Percentiles rank a stretch among this genome's conserved stretches.
Conservation (phyloP, 2,113 vertebrate genomes). For the Dipodomys stephensi region DNA sequence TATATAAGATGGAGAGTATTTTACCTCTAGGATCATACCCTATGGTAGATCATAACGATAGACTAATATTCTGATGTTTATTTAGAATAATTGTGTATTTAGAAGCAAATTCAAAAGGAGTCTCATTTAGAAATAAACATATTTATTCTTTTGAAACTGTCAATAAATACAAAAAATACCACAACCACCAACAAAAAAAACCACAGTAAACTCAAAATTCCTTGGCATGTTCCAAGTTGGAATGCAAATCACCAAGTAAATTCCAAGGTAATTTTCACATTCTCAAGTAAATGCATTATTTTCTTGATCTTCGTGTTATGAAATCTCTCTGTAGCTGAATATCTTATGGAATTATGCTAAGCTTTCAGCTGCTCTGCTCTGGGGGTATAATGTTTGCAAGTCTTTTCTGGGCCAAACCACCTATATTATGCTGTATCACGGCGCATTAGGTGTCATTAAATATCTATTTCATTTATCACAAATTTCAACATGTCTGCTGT, state of each 20-base stretch:
- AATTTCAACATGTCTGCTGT: constrained; percentile 57
- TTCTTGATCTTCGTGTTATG: constrained; percentile 75
- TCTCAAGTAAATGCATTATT: constrained; percentile 74
- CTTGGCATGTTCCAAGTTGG: constrained; percentile 46
- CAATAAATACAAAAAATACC: constrained; percentile 53
- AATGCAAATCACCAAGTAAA: constrained; percentile 69
- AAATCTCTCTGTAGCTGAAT: constrained; percentile 69
- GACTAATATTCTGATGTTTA: constrained; percentile 48
- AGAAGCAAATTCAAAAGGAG: constrained; percentile 55
- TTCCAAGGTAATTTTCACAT: constrained; percentile 77
- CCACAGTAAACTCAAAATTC: constrained; percentile 39
- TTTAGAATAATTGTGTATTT: neutral
- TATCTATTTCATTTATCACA: constrained; percentile 77
- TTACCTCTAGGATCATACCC: neutral
- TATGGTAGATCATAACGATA: neutral
- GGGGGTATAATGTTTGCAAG: constrained; percentile 60
- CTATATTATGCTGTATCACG: constrained; percentile 64
- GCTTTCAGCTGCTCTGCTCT: constrained; percentile 60
- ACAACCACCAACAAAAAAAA: neutral
- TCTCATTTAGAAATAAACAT: constrained; percentile 54
- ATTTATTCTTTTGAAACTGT: constrained; percentile 58
- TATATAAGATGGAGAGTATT: constrained; percentile 13
- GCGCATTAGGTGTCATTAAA: constrained; percentile 76
- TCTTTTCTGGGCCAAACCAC: constrained; percentile 60
- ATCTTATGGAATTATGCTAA: constrained; percentile 76